Evolutionary conservation across 1,140 invertebrate genomes (phyloP).

Genomic region (Eupristina koningsbergeri): DNA sequence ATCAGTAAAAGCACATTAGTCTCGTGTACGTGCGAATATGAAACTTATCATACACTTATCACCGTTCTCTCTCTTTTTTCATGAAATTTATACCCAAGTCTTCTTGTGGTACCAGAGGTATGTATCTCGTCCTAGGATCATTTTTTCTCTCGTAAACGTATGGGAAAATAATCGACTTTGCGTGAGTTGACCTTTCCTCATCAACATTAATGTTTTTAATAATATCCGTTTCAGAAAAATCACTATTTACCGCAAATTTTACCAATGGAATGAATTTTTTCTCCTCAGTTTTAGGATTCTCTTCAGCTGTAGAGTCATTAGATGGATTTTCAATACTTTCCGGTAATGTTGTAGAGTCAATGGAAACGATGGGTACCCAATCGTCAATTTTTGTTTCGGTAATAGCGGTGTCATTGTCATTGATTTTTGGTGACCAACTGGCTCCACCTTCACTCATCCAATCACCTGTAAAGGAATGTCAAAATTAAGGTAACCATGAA

Average conservation of each 20-base stretch:
- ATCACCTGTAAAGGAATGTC: constrained; percentile 41
- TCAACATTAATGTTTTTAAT: constrained; percentile 50
- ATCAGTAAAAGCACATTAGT: background rate
- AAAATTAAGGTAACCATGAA: background rate
- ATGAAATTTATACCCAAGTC: constrained; percentile 55
- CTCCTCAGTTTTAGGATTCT: constrained; percentile 35
- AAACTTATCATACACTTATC: constrained; percentile 20
- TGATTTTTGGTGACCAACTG: constrained; percentile 53
- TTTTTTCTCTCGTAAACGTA: constrained; percentile 68
- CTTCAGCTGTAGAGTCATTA: background rate
- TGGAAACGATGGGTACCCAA: constrained; percentile 62
- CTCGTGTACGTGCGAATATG: background rate
- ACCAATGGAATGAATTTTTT: constrained; percentile 67
- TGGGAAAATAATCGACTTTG: constrained; percentile 64
- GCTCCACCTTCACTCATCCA: constrained; percentile 61
- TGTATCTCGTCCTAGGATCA: constrained; percentile 69
- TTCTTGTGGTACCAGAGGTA: constrained; percentile 68
- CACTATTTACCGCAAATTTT: constrained; percentile 47
- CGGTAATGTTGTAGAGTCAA: background rate
- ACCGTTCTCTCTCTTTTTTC: constrained; percentile 26
- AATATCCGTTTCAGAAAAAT: constrained; percentile 1
- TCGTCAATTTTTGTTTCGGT: constrained; percentile 61
- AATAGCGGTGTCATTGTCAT: constrained; percentile 48
- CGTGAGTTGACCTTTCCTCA: constrained; percentile 43
- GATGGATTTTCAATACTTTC: background rate